Percentiles rank a stretch among this genome's conserved stretches.
phyloP scores from a whole-genome alignment of 2,888 invertebrate genomes.

The Eurois occulta region DNA sequence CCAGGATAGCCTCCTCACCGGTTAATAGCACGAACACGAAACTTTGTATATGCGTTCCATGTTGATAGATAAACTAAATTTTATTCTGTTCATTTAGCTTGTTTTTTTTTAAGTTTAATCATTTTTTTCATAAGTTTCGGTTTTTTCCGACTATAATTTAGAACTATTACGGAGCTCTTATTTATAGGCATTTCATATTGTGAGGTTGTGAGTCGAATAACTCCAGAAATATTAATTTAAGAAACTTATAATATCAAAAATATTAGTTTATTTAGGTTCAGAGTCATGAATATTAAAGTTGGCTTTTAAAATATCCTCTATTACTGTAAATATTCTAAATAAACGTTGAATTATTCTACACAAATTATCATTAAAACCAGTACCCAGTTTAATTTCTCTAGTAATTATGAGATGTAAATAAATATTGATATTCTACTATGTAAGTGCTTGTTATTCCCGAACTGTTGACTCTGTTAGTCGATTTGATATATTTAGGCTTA shows the following conservation, averaged over 20 bases:
- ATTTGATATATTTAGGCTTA: constrained; percentile 15
- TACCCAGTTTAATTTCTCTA: background rate
- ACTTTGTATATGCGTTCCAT: too few relatives aligned
- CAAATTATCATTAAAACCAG: constrained; percentile 1
- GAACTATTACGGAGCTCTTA: background rate
- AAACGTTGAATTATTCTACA: constrained; percentile 13
- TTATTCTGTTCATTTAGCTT: too few relatives aligned
- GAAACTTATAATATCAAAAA: background rate
- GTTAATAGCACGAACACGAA: too few relatives aligned
- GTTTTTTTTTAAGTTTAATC: too few relatives aligned
- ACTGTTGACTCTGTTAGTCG: constrained; percentile 39
- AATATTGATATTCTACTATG: constrained; percentile 35
- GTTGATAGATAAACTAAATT: too few relatives aligned
- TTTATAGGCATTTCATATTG: background rate
- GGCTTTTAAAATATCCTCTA: background rate
- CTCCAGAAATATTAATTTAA: background rate
- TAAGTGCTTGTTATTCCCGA: background rate
- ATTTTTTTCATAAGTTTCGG: too few relatives aligned
- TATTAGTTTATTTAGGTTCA: background rate
- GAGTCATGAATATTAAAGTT: constrained; percentile 2
- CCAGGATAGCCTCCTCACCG: too few relatives aligned
- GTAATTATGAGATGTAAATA: constrained; percentile 21
- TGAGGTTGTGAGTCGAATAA: background rate
- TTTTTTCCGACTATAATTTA: background rate
- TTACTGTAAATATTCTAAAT: background rate